Evolutionary conservation across 2,113 vertebrate species (phyloP), one percentile per base, ranked within the genome.

Genomic region (Caranx ignobilis): DNA sequence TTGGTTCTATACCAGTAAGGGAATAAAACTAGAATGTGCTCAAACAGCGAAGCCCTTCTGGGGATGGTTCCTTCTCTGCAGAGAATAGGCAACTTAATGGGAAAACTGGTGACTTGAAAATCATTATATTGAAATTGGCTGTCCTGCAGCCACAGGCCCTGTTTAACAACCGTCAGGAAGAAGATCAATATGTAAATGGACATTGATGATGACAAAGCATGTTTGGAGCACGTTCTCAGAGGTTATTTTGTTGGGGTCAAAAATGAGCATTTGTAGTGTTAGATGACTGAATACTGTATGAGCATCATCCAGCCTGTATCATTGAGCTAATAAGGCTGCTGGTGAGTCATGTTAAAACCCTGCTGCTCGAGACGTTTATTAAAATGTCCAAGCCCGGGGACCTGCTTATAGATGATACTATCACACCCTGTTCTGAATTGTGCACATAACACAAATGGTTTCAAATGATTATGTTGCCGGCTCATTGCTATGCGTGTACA

Each of bases 271-370:
- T 57, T 64, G 2, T 4, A 19, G 2, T 8, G 31, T 3, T 31
- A 19, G 15, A 60, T 13, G 37, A 43, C 50, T 55, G 37, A 75
- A 71, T 55, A 26, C 26, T 26, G 26, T 26, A 21, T 67, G 31
- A 26, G 19, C 47, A 52, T 77, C 69, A 56, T 32, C 2, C 54
- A 35, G 7, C n/a, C n/a, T 50, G 18, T 62, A 37, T 39, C 10
- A 37, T 4, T 31, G 54, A 79, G 54, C 31, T 62, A 76, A 76
- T 16, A 19, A 18, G 39, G 37, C 48, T 52, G 50, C 37, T 31
- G 48, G 39, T 76, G 74, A 80, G 59, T 82, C 76, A 79, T 39
- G 41, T 21, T 56, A 48, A 11, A 31, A 68, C 70, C 65, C 47
- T 80, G 54, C 45, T 65, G 15, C 43, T 26, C n/a, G 18, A 63